Base-by-base conservation (phyloP, 2,797 vertebrate species). In the Coregonus suidteri region DNA sequence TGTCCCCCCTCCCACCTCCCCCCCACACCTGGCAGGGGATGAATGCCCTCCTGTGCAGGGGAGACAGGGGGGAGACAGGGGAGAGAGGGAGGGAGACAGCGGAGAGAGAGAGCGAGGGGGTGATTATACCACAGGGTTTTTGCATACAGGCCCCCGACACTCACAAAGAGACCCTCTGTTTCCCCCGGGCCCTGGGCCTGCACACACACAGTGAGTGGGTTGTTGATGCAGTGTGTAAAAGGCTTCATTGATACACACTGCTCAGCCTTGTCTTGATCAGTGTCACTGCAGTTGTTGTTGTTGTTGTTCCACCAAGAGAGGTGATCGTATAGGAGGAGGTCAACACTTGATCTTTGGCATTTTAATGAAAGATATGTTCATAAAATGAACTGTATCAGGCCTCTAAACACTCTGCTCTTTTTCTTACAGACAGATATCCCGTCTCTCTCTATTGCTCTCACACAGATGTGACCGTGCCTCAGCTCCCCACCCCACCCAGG, bases 121-220 rank as follows among this genome's bases (percentile, higher is more conserved):
- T 67, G 84, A 88, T 90, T 86, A 87, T 91, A 83, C 88, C 79
- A 18, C 88, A 78, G 82, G 51, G 77, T 85, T 86, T 47, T 90
- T 88, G 87, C 89, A 93, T 91, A 83, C 91, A 84, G 90, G 79
- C 86, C 71, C 83, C 86, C 79, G 79, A 75, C 77, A 79, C 84
- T 77, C 90, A 93, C 88, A 93, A 92, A 93, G 92, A 87, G 82
- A 77, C 79, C 79, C 87, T 90, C 90, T 94, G 92, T 94, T 86
- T 83, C 75, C 73, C 71, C 37, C 64, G 47, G 81, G 80, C 4
- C 84, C 86, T 53, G 77, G 79, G 79, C 82, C 68, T 70, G 75
- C 75, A 73, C 74, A 66, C 67, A 68, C 25, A 9, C 75, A 35
- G 72, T 87, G 78, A 91, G 77, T 14, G 69, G 82, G 84, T 81